phyloP scores from a whole-genome alignment of 2,113 vertebrate species.

The Scartelaos histophorus region DNA sequence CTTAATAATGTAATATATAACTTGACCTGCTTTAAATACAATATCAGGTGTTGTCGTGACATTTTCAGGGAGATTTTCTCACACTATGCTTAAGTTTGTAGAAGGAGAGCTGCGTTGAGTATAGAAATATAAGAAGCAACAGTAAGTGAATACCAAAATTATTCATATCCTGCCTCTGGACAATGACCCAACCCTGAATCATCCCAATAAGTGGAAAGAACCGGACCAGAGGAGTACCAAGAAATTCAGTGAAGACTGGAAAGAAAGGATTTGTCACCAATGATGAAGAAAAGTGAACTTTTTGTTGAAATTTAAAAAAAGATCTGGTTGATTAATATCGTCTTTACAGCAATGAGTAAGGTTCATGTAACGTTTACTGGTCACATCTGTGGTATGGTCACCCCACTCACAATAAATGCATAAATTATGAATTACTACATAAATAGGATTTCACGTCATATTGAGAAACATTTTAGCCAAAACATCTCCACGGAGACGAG shows the following conservation, averaged over 20 bases:
- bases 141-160: not conserved
- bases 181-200: constrained; percentile 1
- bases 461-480: not conserved
- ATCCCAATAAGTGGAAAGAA: not conserved
- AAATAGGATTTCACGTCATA: not conserved
- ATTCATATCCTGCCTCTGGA: not conserved
- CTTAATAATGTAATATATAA: constrained; percentile 15
- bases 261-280: not conserved
- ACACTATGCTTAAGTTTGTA: constrained; percentile 26
- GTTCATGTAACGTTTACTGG: too few relatives aligned
- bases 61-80: constrained; percentile 47
- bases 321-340: not conserved
- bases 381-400: too few relatives aligned
- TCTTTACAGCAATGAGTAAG: too few relatives aligned
- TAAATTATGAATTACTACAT: too few relatives aligned
- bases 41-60: constrained; percentile 21
- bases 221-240: not conserved
- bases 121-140: not conserved
- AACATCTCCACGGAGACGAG: too few relatives aligned
- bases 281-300: not conserved
- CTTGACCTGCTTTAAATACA: constrained; percentile 16
- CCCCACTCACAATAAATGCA: too few relatives aligned
- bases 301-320: too few relatives aligned
- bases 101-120: constrained; percentile 34
- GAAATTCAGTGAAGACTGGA: not conserved